Evolutionary conservation across 2,888 invertebrate genomes (phyloP).

Genomic region (Apeira syringaria): DNA sequence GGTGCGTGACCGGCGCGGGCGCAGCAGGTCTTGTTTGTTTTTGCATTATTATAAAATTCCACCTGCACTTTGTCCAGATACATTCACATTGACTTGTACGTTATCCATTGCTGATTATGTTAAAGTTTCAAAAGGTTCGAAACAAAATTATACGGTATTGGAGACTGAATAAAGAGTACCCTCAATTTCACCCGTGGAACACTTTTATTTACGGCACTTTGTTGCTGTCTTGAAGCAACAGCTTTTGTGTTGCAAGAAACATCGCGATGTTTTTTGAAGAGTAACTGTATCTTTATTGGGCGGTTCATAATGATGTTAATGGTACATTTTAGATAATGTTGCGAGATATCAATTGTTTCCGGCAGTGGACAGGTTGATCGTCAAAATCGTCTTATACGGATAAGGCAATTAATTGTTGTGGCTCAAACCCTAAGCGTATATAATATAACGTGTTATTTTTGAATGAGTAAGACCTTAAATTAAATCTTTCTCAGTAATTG

Average conservation of each 20-base stretch:
- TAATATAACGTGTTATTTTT: too few species aligned
- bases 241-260: not conserved
- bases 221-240: not conserved
- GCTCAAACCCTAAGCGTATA: too few species aligned
- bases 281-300: too few species aligned
- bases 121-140: not conserved
- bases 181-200: not conserved
- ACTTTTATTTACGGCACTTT: not conserved
- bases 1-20: conserved; percentile 55
- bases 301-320: too few species aligned
- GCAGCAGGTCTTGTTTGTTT: conserved; percentile 60
- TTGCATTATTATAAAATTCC: conserved; percentile 77
- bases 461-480: too few species aligned
- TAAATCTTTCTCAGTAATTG: conserved; percentile 29
- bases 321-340: too few species aligned
- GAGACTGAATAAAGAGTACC: not conserved
- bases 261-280: not conserved
- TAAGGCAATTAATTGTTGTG: too few species aligned
- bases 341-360: too few species aligned
- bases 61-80: conserved; percentile 35
- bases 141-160: not conserved
- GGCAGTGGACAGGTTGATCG: too few species aligned
- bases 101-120: conserved; percentile 34
- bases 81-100: conserved; percentile 27
- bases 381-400: too few species aligned